Conservation (phyloP, 2,797 vertebrate genomes). For the Fistularia commersonii region DNA sequence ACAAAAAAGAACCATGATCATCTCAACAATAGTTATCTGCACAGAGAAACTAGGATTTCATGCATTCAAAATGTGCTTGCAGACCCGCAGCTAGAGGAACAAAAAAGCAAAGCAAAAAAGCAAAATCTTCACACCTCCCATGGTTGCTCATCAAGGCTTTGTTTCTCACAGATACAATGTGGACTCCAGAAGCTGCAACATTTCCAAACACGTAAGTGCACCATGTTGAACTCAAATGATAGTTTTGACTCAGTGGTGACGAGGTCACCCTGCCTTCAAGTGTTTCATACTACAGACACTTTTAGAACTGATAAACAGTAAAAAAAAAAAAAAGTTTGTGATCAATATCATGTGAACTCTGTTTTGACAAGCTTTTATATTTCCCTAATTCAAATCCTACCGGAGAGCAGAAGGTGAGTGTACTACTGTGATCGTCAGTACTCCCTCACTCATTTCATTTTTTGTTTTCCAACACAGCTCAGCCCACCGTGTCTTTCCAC, state of each 20-base stretch:
- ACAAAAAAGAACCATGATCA: too few relatives aligned
- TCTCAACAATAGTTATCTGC: too few relatives aligned
- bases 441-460: slow-evolving; percentile 26
- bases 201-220: slow-evolving; percentile 91
- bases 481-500: slow-evolving; percentile 29
- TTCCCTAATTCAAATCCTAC: slow-evolving; percentile 22
- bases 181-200: slow-evolving; percentile 91
- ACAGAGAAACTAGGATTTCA: too few relatives aligned
- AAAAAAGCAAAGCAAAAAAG: too few relatives aligned
- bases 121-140: not conserved
- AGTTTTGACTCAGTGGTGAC: slow-evolving; percentile 17
- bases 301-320: slow-evolving; percentile 5
- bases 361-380: slow-evolving; percentile 17
- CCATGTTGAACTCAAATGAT: slow-evolving; percentile 14
- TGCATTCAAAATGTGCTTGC: too few relatives aligned
- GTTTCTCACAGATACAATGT: slow-evolving; percentile 85
- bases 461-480: slow-evolving; percentile 24
- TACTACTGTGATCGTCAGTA: slow-evolving; percentile 10
- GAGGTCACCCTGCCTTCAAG: not conserved
- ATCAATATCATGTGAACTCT: not conserved
- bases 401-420: slow-evolving; percentile 72
- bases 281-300: not conserved
- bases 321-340: slow-evolving; percentile 2
- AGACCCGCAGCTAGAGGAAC: too few relatives aligned
- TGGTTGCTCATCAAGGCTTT: not conserved